These are phyloP conservation scores for Centruroides vittatus DNA, from an alignment of 1,140 invertebrate species.

Conservation along the genomic window DNA sequence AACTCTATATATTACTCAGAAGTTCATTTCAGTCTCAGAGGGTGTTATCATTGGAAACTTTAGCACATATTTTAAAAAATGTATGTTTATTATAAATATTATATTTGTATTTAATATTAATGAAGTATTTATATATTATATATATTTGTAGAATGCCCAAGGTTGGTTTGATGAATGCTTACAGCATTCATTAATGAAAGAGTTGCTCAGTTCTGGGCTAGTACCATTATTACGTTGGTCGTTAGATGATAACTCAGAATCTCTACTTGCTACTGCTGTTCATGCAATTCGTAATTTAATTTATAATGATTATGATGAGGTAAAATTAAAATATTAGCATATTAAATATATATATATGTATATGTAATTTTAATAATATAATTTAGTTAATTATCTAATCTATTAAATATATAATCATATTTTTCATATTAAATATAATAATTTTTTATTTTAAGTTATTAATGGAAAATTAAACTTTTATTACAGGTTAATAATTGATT, in stretches of 20 bases:
- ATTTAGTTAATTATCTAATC: too few relatives aligned
- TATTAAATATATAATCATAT: too few relatives aligned
- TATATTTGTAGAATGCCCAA: slow-evolving; percentile 23
- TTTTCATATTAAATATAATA: too few relatives aligned
- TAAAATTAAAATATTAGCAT: slow-evolving; percentile 25
- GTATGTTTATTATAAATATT: slow-evolving; percentile 24
- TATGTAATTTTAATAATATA: too few relatives aligned
- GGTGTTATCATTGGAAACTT: slow-evolving; percentile 53
- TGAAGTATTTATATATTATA: slow-evolving; percentile 10
- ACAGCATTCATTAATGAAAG: slow-evolving; percentile 34
- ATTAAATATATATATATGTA: neutral
- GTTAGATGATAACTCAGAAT: slow-evolving; percentile 62
- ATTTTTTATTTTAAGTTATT: too few relatives aligned
- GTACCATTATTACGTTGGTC: slow-evolving; percentile 68
- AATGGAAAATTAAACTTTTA: too few relatives aligned
- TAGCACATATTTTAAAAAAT: slow-evolving; percentile 62
- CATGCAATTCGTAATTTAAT: slow-evolving; percentile 54
- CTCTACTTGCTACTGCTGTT: slow-evolving; percentile 52
- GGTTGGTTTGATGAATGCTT: slow-evolving; percentile 47
- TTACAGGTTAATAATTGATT: too few relatives aligned
- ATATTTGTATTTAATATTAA: neutral
- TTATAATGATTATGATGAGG: slow-evolving; percentile 59
- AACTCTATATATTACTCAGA: slow-evolving; percentile 59
- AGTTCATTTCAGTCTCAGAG: slow-evolving; percentile 58
- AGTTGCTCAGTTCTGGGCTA: slow-evolving; percentile 43